Percentiles rank a stretch among this genome's conserved stretches.
phyloP scores from a whole-genome alignment of 2,113 vertebrate species.

The Gallinago undulata region DNA sequence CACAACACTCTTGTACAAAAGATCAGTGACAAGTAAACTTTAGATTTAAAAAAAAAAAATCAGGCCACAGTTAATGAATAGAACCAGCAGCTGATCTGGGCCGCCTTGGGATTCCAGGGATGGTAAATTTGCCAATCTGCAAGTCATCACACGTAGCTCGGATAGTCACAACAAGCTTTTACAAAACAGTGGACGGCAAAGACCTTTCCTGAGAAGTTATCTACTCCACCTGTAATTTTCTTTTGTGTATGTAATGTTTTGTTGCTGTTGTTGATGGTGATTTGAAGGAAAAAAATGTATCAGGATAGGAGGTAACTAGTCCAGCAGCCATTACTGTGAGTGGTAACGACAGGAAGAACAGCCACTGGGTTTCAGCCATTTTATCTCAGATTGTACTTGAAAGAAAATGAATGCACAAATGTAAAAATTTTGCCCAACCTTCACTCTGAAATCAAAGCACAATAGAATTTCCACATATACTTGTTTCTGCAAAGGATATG shows the following conservation, averaged over 20 bases:
- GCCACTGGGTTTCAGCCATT: neutral
- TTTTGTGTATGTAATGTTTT: neutral
- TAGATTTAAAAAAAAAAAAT: neutral
- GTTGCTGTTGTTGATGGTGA: neutral
- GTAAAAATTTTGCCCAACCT: constrained; percentile 27
- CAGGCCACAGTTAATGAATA: neutral
- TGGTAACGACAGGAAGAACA: neutral
- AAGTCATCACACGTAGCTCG: neutral
- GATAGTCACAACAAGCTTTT: neutral
- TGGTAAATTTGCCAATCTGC: neutral
- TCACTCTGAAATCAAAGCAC: neutral
- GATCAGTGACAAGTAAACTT: neutral
- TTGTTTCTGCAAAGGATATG: neutral
- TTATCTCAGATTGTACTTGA: neutral
- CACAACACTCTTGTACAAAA: neutral
- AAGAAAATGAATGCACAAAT: neutral
- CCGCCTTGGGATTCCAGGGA: neutral
- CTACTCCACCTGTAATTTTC: neutral
- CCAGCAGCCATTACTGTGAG: neutral
- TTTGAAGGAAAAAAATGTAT: neutral
- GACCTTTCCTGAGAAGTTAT: neutral
- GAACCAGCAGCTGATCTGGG: neutral
- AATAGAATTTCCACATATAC: neutral
- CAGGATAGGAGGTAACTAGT: neutral
- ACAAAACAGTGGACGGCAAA: neutral